Conservation (phyloP, 2,888 invertebrate genomes). For the Didymodactylos carnosus region DNA sequence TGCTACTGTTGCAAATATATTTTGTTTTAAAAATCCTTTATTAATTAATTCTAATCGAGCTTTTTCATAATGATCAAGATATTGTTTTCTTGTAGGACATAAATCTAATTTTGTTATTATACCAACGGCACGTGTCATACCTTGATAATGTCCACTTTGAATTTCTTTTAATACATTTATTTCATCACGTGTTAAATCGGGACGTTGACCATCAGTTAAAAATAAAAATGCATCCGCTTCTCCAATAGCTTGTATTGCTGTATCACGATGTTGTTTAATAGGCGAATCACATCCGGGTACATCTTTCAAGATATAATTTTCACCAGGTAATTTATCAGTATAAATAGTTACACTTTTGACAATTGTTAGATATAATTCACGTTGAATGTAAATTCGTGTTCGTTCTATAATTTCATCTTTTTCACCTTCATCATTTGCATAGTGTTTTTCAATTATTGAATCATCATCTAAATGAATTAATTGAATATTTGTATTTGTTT, state of each 20-base stretch:
- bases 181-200: not conserved
- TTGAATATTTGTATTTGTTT: too few species aligned
- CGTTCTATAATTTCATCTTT: too few species aligned
- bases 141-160: not conserved
- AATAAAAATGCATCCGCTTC: not conserved
- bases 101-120: not conserved
- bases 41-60: not conserved
- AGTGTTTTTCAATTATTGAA: too few species aligned
- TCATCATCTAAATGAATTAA: too few species aligned
- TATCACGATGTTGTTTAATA: not conserved
- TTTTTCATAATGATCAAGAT: not conserved
- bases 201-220: not conserved
- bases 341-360: too few species aligned
- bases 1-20: not conserved
- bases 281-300: not conserved
- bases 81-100: not conserved
- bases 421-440: too few species aligned
- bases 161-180: not conserved
- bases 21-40: not conserved
- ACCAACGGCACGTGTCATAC: not conserved
- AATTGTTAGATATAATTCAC: too few species aligned
- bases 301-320: not conserved
- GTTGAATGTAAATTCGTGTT: too few species aligned
- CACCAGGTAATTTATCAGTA: not conserved
- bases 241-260: not conserved